These are phyloP conservation scores for Bufo bufo DNA, from an alignment of 2,113 vertebrate species.

Conservation along the genomic window DNA sequence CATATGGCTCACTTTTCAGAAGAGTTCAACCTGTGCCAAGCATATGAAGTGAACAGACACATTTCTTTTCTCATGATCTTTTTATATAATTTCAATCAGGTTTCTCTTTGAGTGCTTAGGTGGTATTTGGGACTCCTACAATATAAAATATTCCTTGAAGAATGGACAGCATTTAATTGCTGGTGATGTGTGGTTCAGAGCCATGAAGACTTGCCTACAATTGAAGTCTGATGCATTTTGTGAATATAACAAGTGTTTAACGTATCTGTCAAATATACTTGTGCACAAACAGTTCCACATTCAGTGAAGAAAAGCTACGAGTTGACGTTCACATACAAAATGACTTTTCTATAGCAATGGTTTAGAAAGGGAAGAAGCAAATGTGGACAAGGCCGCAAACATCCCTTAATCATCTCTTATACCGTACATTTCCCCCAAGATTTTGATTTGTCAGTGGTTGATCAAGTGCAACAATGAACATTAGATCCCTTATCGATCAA, in stretches of 20 bases:
- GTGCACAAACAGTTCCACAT: not conserved
- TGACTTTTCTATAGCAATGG: not conserved
- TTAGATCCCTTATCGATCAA: not conserved
- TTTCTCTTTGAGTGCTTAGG: not conserved
- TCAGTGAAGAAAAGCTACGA: not conserved
- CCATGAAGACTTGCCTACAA: not conserved
- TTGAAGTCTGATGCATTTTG: not conserved
- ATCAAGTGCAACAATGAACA: not conserved
- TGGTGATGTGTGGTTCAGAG: slow-evolving; percentile 8
- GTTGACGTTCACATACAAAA: not conserved
- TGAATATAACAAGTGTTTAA: not conserved
- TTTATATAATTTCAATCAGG: slow-evolving; percentile 34
- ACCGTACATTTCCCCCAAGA: not conserved
- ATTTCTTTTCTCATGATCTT: not conserved
- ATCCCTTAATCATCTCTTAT: not conserved
- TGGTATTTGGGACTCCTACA: not conserved
- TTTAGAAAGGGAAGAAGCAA: not conserved
- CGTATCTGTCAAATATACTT: not conserved
- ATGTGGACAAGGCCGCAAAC: not conserved
- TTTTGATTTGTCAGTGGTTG: not conserved
- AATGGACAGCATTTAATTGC: not conserved
- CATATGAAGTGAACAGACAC: slow-evolving; percentile 14
- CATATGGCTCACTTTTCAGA: slow-evolving; percentile 22
- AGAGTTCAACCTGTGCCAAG: slow-evolving; percentile 47
- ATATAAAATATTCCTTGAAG: slow-evolving; percentile 17